These are phyloP conservation scores for Metopolophium dirhodum DNA, from an alignment of 1,140 invertebrate species.

Conservation along the genomic window DNA sequence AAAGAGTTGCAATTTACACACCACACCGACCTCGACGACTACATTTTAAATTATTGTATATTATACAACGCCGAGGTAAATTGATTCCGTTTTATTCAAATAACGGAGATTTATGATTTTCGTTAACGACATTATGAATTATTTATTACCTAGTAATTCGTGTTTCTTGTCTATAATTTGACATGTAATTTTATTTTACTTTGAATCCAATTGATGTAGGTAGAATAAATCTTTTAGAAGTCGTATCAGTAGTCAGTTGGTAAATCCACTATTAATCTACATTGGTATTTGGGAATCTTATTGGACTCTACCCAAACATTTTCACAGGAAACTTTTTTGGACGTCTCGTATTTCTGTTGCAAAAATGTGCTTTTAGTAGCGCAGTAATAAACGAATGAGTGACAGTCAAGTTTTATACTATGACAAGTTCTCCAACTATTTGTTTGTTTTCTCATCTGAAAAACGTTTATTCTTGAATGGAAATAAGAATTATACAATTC, in stretches of 20 bases:
- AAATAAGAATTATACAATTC: background rate
- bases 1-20: no score
- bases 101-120: background rate
- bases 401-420: background rate
- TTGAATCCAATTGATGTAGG: background rate
- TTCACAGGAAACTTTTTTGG: background rate
- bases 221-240: background rate
- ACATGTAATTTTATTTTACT: background rate
- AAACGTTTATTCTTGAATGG: background rate
- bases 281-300: background rate
- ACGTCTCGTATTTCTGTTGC: background rate
- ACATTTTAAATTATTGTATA: background rate
- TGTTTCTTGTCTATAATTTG: background rate
- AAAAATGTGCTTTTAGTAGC: background rate
- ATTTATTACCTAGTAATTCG: background rate
- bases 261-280: background rate
- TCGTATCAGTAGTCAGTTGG: background rate
- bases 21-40: no score
- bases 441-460: background rate
- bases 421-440: background rate
- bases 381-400: background rate
- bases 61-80: background rate
- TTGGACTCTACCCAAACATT: constrained; percentile 17
- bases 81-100: background rate
- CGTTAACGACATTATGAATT: background rate